Base-by-base conservation (phyloP, 2,888 invertebrate genomes). In the Napeogenes sylphis region DNA sequence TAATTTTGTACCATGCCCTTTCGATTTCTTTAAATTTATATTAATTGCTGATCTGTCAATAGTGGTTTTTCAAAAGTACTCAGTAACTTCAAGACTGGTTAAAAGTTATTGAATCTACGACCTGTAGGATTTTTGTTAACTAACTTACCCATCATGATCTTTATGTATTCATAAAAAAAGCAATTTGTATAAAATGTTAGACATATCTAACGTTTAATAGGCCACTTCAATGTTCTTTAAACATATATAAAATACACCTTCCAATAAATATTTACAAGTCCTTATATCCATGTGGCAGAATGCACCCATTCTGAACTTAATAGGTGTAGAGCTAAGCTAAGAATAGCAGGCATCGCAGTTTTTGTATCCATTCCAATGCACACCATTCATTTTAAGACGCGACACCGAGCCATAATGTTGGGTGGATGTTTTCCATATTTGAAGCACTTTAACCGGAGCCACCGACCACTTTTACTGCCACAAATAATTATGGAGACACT, bases 341-440 rank as follows among this genome's bases (percentile, higher is more conserved):
- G 83, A 82, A 83, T 83, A 82, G 80, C 74, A 74, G 78, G 21
- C 21, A 77, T 78, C 71, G 75, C 70, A 75, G 76, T 85, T 87
- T 86, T 85, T 86, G 79, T 78, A 74, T 69, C 74, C 80, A 81
- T 82, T 80, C 80, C 79, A 65, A 66, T 67, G 51, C 46, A 53
- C 55, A 55, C 68, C 74, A 76, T 81, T 81, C 76, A 78, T 80
- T 8, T 51, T 56, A 80, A 79, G 74, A 72, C 66, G 74, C 61
- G 75, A 73, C 71, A 51, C 51, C 42, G 42, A 68, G 69, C 67
- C 63, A 76, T 75, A 74, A 78, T 76, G 71, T 71, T 68, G 70
- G 68, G 66, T 73, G 74, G 75, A 74, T 74, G 74, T 70, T 73
- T 72, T 67, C 77, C 76, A 76, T 78, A 76, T 77, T 75, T 71